Evolutionary conservation across 2,888 invertebrate genomes (phyloP).

Genomic region (Tetragonula carbonaria): DNA sequence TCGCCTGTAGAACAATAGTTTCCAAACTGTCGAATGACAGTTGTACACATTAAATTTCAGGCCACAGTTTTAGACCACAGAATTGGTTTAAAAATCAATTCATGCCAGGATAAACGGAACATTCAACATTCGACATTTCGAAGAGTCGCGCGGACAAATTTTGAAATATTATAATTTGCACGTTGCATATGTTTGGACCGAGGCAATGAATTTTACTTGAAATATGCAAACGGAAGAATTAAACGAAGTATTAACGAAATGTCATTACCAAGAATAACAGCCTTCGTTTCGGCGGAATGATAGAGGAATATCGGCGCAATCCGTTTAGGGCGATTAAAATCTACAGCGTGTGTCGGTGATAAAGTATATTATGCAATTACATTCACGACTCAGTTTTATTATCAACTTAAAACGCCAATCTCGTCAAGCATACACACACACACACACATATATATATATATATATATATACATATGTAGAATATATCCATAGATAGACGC

Average conservation of each 20-base stretch:
- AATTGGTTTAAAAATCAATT: no score
- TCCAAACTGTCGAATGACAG: no score
- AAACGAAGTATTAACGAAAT: not conserved
- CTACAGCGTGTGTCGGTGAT: not conserved
- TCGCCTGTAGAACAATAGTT: no score
- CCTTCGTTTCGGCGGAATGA: not conserved
- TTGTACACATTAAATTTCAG: no score
- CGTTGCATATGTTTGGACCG: not conserved
- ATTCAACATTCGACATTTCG: no score
- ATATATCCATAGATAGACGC: not conserved
- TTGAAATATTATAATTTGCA: no score
- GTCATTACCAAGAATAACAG: not conserved
- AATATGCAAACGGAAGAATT: not conserved
- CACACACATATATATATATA: not conserved
- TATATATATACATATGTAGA: not conserved
- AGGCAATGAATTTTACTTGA: not conserved
- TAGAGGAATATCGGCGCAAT: not conserved
- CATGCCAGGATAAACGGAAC: no score
- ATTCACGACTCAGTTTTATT: slow-evolving; percentile 20
- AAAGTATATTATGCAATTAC: not conserved
- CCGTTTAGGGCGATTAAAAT: slow-evolving; percentile 11
- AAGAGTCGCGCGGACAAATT: no score
- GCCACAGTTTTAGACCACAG: no score
- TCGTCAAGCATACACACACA: not conserved
- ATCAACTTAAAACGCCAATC: slow-evolving; percentile 3